A percentile compares a stretch with the other conserved stretches of the same genome.
Evolutionary conservation across 1,140 invertebrate species (phyloP).

Genomic region (Zaprionus vittiger): DNA sequence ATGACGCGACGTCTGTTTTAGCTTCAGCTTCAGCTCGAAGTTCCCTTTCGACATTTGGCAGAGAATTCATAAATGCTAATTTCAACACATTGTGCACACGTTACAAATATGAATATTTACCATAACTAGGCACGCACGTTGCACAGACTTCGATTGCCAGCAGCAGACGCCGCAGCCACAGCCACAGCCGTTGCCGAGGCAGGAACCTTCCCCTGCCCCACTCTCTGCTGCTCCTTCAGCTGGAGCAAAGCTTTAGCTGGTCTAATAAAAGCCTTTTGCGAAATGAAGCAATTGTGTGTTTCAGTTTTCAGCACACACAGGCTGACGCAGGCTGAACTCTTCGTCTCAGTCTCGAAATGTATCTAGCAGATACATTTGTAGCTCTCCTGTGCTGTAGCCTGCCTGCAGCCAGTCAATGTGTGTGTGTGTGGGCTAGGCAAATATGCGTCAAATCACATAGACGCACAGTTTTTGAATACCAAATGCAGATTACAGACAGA

Average conservation of each 20-base stretch:
- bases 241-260: slow-evolving; percentile 56
- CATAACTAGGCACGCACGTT: slow-evolving; percentile 71
- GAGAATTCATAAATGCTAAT: slow-evolving; percentile 83
- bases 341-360: slow-evolving; percentile 30
- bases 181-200: slow-evolving; percentile 33
- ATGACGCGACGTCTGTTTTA: slow-evolving; percentile 26
- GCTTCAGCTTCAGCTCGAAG: slow-evolving; percentile 33
- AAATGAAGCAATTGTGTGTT: slow-evolving; percentile 80
- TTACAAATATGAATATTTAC: slow-evolving; percentile 83
- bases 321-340: slow-evolving; percentile 53
- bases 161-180: slow-evolving; percentile 25
- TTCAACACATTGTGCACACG: slow-evolving; percentile 82
- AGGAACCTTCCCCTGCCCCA: background rate
- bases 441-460: slow-evolving; percentile 82
- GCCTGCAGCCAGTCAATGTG: slow-evolving; percentile 28
- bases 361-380: slow-evolving; percentile 28
- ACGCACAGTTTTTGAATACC: slow-evolving; percentile 82
- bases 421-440: slow-evolving; percentile 60
- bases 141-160: slow-evolving; percentile 58
- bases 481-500: slow-evolving; percentile 60
- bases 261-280: slow-evolving; percentile 81
- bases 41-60: slow-evolving; percentile 71
- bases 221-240: background rate
- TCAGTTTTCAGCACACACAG: slow-evolving; percentile 60
- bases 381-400: slow-evolving; percentile 9